A percentile compares a stretch with the other conserved stretches of the same genome.
Evolutionary conservation across 2,888 invertebrate genomes (phyloP).

Genomic region (Sipha maydis): DNA sequence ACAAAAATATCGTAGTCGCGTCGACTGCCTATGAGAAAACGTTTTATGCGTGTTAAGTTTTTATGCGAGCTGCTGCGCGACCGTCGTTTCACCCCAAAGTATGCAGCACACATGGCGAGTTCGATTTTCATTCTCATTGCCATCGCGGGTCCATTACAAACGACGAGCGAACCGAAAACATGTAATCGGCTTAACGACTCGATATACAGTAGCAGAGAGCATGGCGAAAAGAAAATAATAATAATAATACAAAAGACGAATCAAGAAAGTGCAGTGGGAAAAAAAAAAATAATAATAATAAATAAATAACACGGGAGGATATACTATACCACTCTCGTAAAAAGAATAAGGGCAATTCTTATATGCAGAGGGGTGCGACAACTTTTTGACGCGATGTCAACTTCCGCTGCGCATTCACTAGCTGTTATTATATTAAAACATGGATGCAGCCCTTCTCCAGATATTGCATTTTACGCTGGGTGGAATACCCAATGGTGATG

Average conservation of each 20-base stretch:
- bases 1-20: too few species aligned
- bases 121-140: conserved; percentile 33
- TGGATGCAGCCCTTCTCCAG: background rate
- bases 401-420: conserved; percentile 10
- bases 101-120: conserved; percentile 9
- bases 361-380: conserved; percentile 17
- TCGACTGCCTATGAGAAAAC: background rate
- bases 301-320: background rate
- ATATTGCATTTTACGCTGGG: background rate
- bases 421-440: conserved; percentile 21
- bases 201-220: background rate
- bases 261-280: conserved; percentile 6
- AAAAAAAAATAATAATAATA: background rate
- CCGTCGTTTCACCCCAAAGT: background rate
- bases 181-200: conserved; percentile 56
- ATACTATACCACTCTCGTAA: background rate
- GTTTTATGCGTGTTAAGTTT: background rate
- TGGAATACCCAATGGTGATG: background rate
- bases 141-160: conserved; percentile 16
- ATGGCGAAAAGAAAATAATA: conserved; percentile 22
- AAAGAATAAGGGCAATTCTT: conserved; percentile 6
- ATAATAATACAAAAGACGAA: conserved; percentile 29
- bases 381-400: conserved; percentile 52
- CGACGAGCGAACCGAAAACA: conserved; percentile 42
- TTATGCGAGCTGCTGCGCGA: background rate